Percentiles rank a stretch among this genome's conserved stretches.
Conservation (phyloP, 2,888 invertebrate species). For the Blera fallax region DNA sequence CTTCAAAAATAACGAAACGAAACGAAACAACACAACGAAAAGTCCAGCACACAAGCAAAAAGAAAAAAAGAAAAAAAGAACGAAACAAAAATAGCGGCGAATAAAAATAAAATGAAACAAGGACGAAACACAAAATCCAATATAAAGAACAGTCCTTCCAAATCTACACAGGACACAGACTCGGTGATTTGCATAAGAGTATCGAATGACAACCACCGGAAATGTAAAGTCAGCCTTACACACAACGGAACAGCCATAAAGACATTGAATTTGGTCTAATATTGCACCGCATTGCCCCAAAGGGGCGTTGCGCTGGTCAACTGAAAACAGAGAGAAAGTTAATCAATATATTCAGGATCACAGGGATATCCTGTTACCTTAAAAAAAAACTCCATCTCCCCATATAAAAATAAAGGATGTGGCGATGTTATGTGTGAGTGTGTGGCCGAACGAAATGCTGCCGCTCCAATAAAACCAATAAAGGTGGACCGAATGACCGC, state of each 20-base stretch:
- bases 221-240: slow-evolving; percentile 65
- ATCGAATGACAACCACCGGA: slow-evolving; percentile 65
- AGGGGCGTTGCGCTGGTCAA: slow-evolving; percentile 55
- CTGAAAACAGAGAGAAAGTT: slow-evolving; percentile 50
- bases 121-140: slow-evolving; percentile 53
- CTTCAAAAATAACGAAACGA: slow-evolving; percentile 35
- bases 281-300: slow-evolving; percentile 54
- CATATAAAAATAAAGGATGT: slow-evolving; percentile 6
- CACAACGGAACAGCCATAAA: slow-evolving; percentile 26
- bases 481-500: slow-evolving; percentile 52
- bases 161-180: slow-evolving; percentile 51
- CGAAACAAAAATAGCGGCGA: too few species aligned
- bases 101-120: slow-evolving; percentile 24
- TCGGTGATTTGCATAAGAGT: slow-evolving; percentile 69
- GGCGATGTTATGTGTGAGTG: not conserved
- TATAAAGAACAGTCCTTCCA: slow-evolving; percentile 48
- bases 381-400: not conserved
- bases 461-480: slow-evolving; percentile 50
- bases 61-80: not conserved
- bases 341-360: slow-evolving; percentile 68
- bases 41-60: not conserved
- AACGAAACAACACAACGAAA: slow-evolving; percentile 27
- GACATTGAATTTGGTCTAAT: slow-evolving; percentile 60
- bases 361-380: slow-evolving; percentile 59
- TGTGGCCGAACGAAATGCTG: not conserved